Percentiles rank a stretch among this genome's conserved stretches.
Evolutionary conservation across 2,888 invertebrate species (phyloP).

Genomic region (Rugalucina vietnamica): DNA sequence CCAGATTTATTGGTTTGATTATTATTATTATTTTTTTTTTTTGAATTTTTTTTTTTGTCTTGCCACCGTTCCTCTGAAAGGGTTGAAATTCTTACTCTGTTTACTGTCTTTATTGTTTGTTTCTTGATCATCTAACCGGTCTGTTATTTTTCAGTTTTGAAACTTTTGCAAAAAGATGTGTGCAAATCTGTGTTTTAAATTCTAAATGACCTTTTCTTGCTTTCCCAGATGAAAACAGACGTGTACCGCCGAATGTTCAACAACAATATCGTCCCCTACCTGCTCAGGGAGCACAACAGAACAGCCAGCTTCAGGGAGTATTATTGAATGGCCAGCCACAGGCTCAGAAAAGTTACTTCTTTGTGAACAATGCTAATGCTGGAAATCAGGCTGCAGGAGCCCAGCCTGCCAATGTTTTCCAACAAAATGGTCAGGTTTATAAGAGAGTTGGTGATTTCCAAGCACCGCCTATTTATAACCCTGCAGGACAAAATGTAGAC

Average conservation of each 20-base stretch:
- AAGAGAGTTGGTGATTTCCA: slow-evolving; percentile 12
- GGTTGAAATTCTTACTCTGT: too few relatives aligned
- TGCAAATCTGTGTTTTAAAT: too few relatives aligned
- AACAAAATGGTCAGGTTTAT: slow-evolving; percentile 8
- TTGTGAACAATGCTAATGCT: not conserved
- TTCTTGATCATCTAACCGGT: too few relatives aligned
- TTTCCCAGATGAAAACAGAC: too few relatives aligned
- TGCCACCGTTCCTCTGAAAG: too few relatives aligned
- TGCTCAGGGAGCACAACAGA: not conserved
- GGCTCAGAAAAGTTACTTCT: not conserved
- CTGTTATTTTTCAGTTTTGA: too few relatives aligned
- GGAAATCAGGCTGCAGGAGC: not conserved
- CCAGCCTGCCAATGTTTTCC: not conserved
- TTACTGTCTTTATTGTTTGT: too few relatives aligned
- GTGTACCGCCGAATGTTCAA: slow-evolving; percentile 2
- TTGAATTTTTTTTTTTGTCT: too few relatives aligned
- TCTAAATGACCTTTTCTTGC: too few relatives aligned
- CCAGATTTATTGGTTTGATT: too few relatives aligned
- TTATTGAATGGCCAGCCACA: not conserved
- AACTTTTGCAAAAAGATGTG: too few relatives aligned
- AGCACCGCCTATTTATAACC: not conserved
- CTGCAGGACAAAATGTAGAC: slow-evolving; percentile 6
- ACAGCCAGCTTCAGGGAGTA: not conserved
- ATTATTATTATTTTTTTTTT: too few relatives aligned
- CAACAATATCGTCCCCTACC: not conserved